Conservation (phyloP, 2,888 invertebrate species). For the Cephalotes varians region DNA sequence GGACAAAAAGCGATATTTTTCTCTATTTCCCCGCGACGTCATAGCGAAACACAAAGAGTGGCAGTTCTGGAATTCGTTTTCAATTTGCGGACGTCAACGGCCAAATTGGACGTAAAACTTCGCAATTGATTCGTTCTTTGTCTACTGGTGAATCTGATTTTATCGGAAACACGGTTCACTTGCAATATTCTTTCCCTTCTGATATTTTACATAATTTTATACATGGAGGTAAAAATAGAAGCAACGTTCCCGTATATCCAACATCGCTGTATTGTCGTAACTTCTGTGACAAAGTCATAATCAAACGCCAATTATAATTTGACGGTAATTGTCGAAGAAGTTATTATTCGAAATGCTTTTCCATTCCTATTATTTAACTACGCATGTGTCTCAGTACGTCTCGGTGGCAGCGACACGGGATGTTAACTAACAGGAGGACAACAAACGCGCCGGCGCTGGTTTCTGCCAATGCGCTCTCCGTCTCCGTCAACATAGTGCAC, state of each 20-base stretch:
- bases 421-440: conserved; percentile 9
- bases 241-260: not conserved
- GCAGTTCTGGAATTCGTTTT: conserved; percentile 55
- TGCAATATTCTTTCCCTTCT: not conserved
- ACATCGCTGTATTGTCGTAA: not conserved
- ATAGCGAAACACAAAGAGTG: conserved; percentile 48
- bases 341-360: not conserved
- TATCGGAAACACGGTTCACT: conserved; percentile 26
- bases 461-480: not conserved
- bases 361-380: not conserved
- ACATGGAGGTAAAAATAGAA: not conserved
- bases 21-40: conserved; percentile 46
- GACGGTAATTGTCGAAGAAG: not conserved
- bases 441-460: not conserved
- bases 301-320: not conserved
- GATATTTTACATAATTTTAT: conserved; percentile 1
- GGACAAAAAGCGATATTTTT: conserved; percentile 51
- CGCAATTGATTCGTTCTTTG: conserved; percentile 48
- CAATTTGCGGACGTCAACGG: conserved; percentile 53
- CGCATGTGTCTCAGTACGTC: not conserved
- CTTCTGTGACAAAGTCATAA: not conserved
- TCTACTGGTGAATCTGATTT: conserved; percentile 44
- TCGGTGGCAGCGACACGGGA: conserved; percentile 14
- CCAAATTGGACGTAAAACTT: conserved; percentile 51
- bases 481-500: conserved; percentile 24